Percentiles rank a stretch among this genome's conserved stretches.
Conservation (phyloP, 2,797 vertebrate genomes). For the Allobates femoralis region DNA sequence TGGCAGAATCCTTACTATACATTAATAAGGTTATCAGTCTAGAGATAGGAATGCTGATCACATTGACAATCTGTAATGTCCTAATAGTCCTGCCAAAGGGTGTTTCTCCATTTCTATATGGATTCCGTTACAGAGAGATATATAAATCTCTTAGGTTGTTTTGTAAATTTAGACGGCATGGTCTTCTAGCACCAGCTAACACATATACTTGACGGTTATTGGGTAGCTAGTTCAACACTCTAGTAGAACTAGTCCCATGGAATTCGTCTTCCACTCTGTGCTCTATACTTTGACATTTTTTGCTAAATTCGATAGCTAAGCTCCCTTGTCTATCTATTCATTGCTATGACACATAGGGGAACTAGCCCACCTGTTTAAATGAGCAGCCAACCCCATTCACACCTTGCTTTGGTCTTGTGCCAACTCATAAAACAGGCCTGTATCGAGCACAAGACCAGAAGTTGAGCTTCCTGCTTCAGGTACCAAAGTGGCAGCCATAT, state of each 20-base stretch:
- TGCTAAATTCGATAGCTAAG: background rate
- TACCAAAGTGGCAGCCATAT: too few species aligned
- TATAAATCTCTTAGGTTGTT: slow-evolving; percentile 73
- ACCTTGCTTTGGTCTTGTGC: too few species aligned
- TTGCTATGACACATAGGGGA: too few species aligned
- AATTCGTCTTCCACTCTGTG: too few species aligned
- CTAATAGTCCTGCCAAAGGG: slow-evolving; percentile 79
- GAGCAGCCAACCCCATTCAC: too few species aligned
- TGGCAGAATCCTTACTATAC: slow-evolving; percentile 74
- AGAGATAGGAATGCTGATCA: slow-evolving; percentile 73
- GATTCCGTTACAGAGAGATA: slow-evolving; percentile 80
- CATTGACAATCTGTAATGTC: slow-evolving; percentile 77
- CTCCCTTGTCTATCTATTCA: too few species aligned
- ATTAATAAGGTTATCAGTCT: slow-evolving; percentile 65
- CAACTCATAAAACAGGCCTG: too few species aligned
- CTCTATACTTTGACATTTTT: background rate
- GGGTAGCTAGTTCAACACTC: background rate
- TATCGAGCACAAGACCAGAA: too few species aligned
- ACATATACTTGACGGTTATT: background rate
- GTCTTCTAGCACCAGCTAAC: slow-evolving; percentile 65
- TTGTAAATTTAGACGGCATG: slow-evolving; percentile 69
- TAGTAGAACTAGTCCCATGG: background rate
- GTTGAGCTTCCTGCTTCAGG: too few species aligned
- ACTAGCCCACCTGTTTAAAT: too few species aligned
- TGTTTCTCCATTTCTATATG: slow-evolving; percentile 80